phyloP scores from a whole-genome alignment of 2,113 vertebrate species.

The Condylura cristata region DNA sequence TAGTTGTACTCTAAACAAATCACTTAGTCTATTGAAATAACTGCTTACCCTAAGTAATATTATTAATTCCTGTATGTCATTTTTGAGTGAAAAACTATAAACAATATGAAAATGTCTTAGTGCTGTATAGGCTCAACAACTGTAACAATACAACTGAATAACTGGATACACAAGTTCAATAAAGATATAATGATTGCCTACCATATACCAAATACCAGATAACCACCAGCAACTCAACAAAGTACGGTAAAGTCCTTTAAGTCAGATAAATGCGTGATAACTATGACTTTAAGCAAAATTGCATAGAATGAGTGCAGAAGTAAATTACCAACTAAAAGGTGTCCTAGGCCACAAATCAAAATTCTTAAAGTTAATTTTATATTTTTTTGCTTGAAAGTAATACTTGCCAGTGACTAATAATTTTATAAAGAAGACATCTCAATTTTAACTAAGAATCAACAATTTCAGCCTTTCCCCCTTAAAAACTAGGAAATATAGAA shows the following conservation, averaged over 20 bases:
- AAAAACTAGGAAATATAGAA: not conserved
- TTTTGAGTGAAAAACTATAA: not conserved
- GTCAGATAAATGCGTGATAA: not conserved
- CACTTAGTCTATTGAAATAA: not conserved
- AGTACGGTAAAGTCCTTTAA: not conserved
- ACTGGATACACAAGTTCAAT: not conserved
- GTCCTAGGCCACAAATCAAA: not conserved
- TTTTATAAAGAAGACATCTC: not conserved
- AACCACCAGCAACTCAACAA: not conserved
- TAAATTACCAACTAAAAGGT: not conserved
- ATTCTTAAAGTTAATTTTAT: conserved; percentile 12
- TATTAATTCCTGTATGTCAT: conserved; percentile 3
- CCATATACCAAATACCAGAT: not conserved
- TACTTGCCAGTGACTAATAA: not conserved
- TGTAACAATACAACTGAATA: not conserved
- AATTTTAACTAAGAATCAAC: conserved; percentile 19
- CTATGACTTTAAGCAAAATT: not conserved
- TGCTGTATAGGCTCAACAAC: not conserved
- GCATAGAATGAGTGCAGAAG: not conserved
- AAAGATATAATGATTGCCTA: not conserved
- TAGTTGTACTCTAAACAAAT: not conserved
- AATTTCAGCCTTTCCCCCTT: not conserved
- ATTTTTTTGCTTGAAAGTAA: not conserved
- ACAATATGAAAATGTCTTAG: not conserved
- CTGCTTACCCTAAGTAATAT: conserved; percentile 32